phyloP scores from a whole-genome alignment of 2,113 vertebrate species.

The Muscicapa adusta region DNA sequence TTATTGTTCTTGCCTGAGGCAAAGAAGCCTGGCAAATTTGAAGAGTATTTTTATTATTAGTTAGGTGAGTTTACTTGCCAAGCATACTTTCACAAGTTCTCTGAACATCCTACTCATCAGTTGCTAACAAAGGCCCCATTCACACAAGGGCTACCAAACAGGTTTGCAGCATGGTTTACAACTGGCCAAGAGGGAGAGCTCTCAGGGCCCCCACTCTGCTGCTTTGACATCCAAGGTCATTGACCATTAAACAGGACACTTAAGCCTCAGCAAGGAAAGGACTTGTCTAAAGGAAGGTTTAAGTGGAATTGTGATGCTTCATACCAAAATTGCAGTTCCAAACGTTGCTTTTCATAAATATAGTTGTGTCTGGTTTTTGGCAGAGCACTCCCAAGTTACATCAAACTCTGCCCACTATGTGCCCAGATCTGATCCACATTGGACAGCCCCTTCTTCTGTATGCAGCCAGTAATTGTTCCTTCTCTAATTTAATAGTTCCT shows the following conservation, averaged over 20 bases:
- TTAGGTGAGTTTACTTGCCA: conserved; percentile 58
- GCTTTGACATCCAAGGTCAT: neutral
- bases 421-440: neutral
- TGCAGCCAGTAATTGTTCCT: neutral
- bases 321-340: neutral
- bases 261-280: neutral
- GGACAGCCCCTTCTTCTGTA: neutral
- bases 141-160: neutral
- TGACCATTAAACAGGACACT: neutral
- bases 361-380: neutral
- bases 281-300: neutral
- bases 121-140: conserved; percentile 37
- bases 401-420: neutral
- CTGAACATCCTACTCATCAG: conserved; percentile 36
- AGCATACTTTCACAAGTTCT: conserved; percentile 52
- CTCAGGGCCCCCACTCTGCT: neutral
- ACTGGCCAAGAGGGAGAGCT: neutral
- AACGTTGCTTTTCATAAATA: neutral
- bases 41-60: conserved; percentile 51
- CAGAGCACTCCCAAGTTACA: neutral
- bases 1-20: conserved; percentile 14
- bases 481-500: neutral
- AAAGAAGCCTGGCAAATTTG: conserved; percentile 44
- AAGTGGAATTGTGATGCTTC: neutral
- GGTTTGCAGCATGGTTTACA: neutral